Base-by-base conservation (phyloP, 2,797 vertebrate species). In the Pipistrellus pygmaeus region DNA sequence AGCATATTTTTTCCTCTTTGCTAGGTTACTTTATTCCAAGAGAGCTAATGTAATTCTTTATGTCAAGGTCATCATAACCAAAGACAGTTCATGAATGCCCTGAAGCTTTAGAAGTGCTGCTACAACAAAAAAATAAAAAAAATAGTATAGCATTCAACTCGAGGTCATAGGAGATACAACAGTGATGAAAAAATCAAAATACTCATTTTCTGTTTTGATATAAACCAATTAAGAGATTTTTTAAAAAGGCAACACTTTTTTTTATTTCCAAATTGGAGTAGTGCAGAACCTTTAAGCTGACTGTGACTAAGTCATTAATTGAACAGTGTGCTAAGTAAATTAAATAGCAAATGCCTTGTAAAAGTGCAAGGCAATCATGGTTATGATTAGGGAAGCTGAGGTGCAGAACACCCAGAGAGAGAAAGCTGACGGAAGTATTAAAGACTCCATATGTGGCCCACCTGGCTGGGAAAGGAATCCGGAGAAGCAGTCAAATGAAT, bases 141-240 rank as follows among this genome's bases (percentile, higher is more conserved):
- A 76, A 68, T 94, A 93, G 87, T 94, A 62, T 78, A 92, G 62
- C 32, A 82, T 53, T 57, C 85, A 94, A 77, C 57, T 89, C 9
- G 0, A 68, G 87, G 73, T 96, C 88, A 94, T 9, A 80, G 55
- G 71, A 94, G 81, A 95, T 71, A 85, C 41, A 94, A 72, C 64
- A 83, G 64, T 32, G 75, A 84, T 88, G 88, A 95, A 95, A 94
- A 94, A 96, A 96, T 84, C 93, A 72, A 93, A 96, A 96, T 80
- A 83, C 32, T 78, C 68, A 48, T 95, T 95, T 97, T 96, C 64
- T 84, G 12, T 69, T 94, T 88, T 46, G 15, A 46, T 68, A 90
- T 73, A 96, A 93, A 89, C 25, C 35, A 71, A 13, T 78, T 95
- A 68, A 35, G 53, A 62, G 60, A 93, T 90, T 53, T 20, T 30